Conservation (phyloP, 1,140 invertebrate genomes). For the Paracyclopina nana region DNA sequence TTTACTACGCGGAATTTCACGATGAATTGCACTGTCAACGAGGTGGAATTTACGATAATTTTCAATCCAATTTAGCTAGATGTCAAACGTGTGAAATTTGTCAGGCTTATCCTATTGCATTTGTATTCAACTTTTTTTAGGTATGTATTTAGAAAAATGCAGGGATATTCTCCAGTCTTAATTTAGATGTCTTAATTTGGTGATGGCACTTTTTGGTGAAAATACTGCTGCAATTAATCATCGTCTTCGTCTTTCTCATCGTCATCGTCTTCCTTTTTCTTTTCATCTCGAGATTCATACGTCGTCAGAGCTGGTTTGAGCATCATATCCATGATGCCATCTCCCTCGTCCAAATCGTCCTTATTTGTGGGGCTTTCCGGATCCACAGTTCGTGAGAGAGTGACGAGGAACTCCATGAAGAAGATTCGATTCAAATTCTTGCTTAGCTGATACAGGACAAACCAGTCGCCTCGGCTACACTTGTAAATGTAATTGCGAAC, state of each 20-base stretch:
- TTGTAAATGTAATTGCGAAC: constrained; percentile 6
- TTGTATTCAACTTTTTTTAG: no score
- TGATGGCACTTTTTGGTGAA: no score
- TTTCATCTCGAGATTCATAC: not conserved
- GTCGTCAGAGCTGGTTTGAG: constrained; percentile 5
- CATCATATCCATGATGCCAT: constrained; percentile 11
- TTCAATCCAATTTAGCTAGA: no score
- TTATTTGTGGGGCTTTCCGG: not conserved
- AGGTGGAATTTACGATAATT: no score
- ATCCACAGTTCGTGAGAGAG: not conserved
- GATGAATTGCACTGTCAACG: no score
- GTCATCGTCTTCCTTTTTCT: not conserved
- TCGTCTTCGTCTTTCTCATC: not conserved
- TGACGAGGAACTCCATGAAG: constrained; percentile 14
- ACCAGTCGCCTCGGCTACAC: constrained; percentile 12
- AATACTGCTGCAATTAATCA: no score
- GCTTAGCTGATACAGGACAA: constrained; percentile 15
- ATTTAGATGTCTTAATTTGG: no score
- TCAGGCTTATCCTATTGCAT: no score
- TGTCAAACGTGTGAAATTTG: no score
- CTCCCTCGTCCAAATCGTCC: constrained; percentile 3
- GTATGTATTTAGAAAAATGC: no score
- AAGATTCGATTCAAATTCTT: constrained; percentile 14
- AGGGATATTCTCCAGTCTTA: no score
- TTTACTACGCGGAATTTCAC: no score